phyloP scores from a whole-genome alignment of 2,888 invertebrate species.

The Sceliomorpha sp. region DNA sequence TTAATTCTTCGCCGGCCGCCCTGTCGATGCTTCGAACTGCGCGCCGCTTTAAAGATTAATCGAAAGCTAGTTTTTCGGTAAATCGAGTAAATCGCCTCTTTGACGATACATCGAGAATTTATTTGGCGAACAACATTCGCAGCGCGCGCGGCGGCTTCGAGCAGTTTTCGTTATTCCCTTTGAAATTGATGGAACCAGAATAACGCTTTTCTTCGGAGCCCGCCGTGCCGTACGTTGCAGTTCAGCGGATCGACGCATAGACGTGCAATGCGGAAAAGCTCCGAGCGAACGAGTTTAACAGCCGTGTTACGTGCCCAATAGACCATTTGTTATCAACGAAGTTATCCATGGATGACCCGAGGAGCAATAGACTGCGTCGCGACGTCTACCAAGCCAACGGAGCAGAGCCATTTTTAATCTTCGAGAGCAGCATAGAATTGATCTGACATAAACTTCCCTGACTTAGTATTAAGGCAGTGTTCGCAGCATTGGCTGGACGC shows the following conservation, averaged over 20 bases:
- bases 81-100: no score
- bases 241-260: slow-evolving; percentile 33
- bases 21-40: no score
- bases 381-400: slow-evolving; percentile 30
- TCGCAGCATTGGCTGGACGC: neutral
- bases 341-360: slow-evolving; percentile 43
- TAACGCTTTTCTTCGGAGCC: slow-evolving; percentile 19
- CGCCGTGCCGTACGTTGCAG: slow-evolving; percentile 20
- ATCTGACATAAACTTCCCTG: slow-evolving; percentile 31
- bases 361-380: slow-evolving; percentile 45
- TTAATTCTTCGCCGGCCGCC: no score
- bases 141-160: no score
- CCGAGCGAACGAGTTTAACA: slow-evolving; percentile 42
- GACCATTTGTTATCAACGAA: slow-evolving; percentile 50
- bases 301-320: slow-evolving; percentile 45
- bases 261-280: slow-evolving; percentile 46
- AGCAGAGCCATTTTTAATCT: slow-evolving; percentile 47
- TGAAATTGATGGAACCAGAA: slow-evolving; percentile 17
- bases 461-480: slow-evolving; percentile 29
- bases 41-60: no score
- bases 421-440: slow-evolving; percentile 31
- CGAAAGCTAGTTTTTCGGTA: no score
- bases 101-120: no score
- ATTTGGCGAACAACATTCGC: no score
- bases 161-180: slow-evolving; percentile 3